A percentile compares a stretch with the other conserved stretches of the same genome.
phyloP scores from a whole-genome alignment of 1,140 invertebrate genomes.

The Muscidifurax raptorellus region DNA sequence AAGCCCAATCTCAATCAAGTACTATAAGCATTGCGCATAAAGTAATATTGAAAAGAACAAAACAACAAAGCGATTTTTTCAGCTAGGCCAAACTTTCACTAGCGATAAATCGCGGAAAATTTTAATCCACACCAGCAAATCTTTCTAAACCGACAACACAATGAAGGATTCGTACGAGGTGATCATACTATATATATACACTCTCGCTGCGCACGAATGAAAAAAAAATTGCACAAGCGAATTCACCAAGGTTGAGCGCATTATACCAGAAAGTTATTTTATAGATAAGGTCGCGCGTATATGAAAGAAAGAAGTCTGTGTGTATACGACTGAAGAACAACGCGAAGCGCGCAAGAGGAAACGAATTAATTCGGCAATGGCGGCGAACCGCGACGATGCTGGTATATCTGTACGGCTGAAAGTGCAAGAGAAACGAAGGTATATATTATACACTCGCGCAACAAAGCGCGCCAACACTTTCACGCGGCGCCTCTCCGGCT shows the following conservation, averaged over 20 bases:
- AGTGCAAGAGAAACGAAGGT: no score
- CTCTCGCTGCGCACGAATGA: neutral
- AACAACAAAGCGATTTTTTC: neutral
- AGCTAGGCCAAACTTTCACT: neutral
- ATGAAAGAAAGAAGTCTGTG: neutral
- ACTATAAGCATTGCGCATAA: no score
- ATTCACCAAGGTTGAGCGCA: constrained; percentile 5
- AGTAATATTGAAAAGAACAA: neutral
- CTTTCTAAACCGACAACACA: neutral
- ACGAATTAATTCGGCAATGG: neutral
- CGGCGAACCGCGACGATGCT: neutral
- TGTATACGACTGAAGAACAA: neutral
- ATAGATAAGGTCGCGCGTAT: neutral
- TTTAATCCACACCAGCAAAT: neutral
- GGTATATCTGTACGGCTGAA: neutral
- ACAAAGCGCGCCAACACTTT: constrained; percentile 3
- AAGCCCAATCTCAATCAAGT: no score
- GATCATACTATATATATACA: neutral
- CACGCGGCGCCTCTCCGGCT: neutral
- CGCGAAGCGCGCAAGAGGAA: neutral
- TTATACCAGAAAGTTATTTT: constrained; percentile 8
- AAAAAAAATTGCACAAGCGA: constrained; percentile 16
- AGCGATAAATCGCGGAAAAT: neutral
- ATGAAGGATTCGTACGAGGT: neutral
- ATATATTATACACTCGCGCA: neutral